Conservation (phyloP, 1,140 invertebrate genomes). For the Conus betulinus region DNA sequence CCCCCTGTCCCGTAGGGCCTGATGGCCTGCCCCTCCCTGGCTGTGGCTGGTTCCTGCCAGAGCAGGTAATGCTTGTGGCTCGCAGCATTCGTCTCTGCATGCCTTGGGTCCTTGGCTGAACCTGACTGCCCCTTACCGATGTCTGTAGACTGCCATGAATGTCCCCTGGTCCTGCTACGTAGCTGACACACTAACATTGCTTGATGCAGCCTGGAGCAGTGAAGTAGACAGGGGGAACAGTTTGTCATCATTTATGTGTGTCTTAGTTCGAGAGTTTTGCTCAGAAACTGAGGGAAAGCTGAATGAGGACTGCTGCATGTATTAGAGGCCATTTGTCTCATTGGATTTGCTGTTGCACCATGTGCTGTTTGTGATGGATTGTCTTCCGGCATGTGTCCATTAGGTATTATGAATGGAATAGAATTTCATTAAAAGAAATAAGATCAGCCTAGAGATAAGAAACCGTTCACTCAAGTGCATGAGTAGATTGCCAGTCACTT, state of each 20-base stretch:
- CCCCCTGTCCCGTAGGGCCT: constrained; percentile 94
- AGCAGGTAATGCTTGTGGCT: constrained; percentile 42
- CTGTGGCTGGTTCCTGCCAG: constrained; percentile 81
- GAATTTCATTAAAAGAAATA: background rate
- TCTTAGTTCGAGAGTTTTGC: background rate
- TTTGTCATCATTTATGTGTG: background rate
- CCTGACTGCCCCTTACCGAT: background rate
- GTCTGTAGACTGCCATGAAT: background rate
- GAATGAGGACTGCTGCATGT: background rate
- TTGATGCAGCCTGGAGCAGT: background rate
- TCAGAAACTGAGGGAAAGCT: background rate
- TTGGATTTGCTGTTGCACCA: background rate
- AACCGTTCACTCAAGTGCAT: no score
- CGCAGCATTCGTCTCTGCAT: background rate
- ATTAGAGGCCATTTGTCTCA: background rate
- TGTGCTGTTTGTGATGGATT: background rate
- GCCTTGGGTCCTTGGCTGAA: background rate
- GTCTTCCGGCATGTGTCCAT: background rate
- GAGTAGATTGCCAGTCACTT: no score
- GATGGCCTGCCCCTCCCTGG: constrained; percentile 95
- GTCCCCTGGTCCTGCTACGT: background rate
- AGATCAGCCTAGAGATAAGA: no score
- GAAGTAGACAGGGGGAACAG: background rate
- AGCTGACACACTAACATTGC: background rate
- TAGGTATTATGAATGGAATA: background rate